A percentile compares a stretch with the other conserved stretches of the same genome.
These are phyloP conservation scores for Sprattus sprattus DNA, from an alignment of 2,113 vertebrate genomes.

Conservation along the genomic window DNA sequence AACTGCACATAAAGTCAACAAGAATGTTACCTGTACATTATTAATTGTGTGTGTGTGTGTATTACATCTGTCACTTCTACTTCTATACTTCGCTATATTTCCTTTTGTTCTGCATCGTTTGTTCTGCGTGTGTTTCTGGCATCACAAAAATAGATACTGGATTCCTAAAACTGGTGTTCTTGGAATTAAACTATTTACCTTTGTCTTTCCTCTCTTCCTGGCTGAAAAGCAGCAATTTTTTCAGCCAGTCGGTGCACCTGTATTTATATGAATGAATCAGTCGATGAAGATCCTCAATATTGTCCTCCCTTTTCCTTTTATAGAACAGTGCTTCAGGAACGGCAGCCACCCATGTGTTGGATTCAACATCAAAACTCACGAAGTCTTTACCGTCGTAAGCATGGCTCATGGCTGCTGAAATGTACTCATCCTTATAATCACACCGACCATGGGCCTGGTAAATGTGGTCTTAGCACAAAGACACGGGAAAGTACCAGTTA, in stretches of 20 bases:
- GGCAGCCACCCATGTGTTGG: slow-evolving; percentile 29
- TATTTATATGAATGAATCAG: slow-evolving; percentile 15
- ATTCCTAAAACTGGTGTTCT: background rate
- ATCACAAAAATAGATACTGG: background rate
- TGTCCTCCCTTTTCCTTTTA: slow-evolving; percentile 20
- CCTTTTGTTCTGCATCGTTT: background rate
- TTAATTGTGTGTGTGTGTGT: too few relatives aligned
- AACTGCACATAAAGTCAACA: slow-evolving; percentile 6
- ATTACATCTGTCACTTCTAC: too few relatives aligned
- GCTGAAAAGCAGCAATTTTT: slow-evolving; percentile 19
- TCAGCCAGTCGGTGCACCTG: slow-evolving; percentile 22
- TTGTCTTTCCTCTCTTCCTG: background rate
- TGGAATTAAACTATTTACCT: slow-evolving; percentile 24
- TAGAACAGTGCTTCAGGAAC: slow-evolving; percentile 32
- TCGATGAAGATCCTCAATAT: background rate
- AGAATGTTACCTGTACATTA: background rate
- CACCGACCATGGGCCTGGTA: slow-evolving; percentile 35
- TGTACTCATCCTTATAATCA: slow-evolving; percentile 16
- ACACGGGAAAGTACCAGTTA: too few relatives aligned
- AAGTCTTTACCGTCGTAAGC: slow-evolving; percentile 39
- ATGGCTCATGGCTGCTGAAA: slow-evolving; percentile 19
- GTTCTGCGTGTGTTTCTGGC: background rate
- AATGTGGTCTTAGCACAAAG: slow-evolving; percentile 16
- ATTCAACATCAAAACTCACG: slow-evolving; percentile 31
- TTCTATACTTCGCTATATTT: background rate